phyloP scores from a whole-genome alignment of 2,888 invertebrate genomes.

The Rhorus exstirpatorius region DNA sequence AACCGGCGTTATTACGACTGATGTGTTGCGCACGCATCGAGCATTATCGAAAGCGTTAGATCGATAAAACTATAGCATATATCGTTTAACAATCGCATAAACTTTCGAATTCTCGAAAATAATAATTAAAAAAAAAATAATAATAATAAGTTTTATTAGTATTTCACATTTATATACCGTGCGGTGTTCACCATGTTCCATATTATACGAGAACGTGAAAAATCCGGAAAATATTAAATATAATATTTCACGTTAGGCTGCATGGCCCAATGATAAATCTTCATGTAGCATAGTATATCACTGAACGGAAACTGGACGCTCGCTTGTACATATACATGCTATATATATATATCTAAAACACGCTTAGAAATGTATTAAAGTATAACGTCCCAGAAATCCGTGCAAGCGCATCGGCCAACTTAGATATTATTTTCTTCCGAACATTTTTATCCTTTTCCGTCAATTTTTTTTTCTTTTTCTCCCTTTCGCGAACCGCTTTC shows the following conservation, averaged over 20 bases:
- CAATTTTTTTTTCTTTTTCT: slow-evolving; percentile 12
- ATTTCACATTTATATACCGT: neutral
- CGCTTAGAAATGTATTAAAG: slow-evolving; percentile 30
- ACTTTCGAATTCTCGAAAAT: slow-evolving; percentile 1
- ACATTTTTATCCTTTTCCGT: slow-evolving; percentile 32
- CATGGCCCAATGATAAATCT: neutral
- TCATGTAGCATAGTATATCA: slow-evolving; percentile 10
- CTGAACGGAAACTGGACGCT: neutral
- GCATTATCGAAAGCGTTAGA: slow-evolving; percentile 57
- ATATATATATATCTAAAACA: slow-evolving; percentile 36
- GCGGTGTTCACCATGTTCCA: neutral
- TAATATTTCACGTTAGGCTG: neutral
- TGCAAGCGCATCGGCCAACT: slow-evolving; percentile 71
- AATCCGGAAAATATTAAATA: neutral
- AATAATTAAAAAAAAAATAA: slow-evolving; percentile 21
- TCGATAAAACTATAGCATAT: slow-evolving; percentile 44
- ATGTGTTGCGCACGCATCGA: slow-evolving; percentile 53
- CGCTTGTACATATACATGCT: neutral
- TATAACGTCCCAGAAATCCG: slow-evolving; percentile 70
- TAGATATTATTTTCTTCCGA: slow-evolving; percentile 45
- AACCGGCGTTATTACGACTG: slow-evolving; percentile 30
- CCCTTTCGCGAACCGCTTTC: slow-evolving; percentile 56
- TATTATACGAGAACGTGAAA: neutral
- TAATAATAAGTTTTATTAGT: slow-evolving; percentile 13
- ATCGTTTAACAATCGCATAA: neutral